Evolutionary conservation across 2,888 invertebrate genomes (phyloP).

Genomic region (Chorisops tibialis): DNA sequence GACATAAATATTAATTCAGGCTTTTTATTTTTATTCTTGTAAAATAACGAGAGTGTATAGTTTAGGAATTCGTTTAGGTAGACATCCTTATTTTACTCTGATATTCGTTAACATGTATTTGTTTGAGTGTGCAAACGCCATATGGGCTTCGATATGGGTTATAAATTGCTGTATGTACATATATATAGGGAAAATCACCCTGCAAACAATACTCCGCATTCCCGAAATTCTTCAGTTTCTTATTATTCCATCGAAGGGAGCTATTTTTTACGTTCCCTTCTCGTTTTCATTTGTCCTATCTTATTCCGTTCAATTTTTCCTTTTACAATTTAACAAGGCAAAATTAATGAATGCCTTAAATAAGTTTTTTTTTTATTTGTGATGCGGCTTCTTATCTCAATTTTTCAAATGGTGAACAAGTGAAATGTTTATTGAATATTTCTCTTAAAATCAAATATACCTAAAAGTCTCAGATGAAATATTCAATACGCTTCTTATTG

Average conservation of each 20-base stretch:
- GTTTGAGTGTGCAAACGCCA: conserved; percentile 21
- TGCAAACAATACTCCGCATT: conserved; percentile 29
- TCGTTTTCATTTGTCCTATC: conserved; percentile 4
- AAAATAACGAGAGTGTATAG: too few relatives aligned
- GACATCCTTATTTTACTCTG: background rate
- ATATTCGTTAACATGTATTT: conserved; percentile 14
- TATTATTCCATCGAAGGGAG: conserved; percentile 33
- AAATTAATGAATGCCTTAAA: conserved; percentile 30
- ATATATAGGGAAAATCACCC: conserved; percentile 31
- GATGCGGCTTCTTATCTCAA: too few relatives aligned
- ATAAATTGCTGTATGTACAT: background rate
- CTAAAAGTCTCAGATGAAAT: too few relatives aligned
- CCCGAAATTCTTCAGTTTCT: conserved; percentile 32
- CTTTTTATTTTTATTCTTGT: too few relatives aligned
- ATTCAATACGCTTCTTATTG: too few relatives aligned
- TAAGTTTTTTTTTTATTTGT: too few relatives aligned
- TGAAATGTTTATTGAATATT: too few relatives aligned
- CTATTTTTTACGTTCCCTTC: conserved; percentile 32
- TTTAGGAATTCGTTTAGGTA: conserved; percentile 21
- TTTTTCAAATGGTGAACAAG: too few relatives aligned
- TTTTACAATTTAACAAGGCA: conserved; percentile 29
- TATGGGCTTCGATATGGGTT: background rate
- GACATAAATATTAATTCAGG: too few relatives aligned
- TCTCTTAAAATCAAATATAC: too few relatives aligned
- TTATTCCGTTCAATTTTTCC: conserved; percentile 16